These are phyloP conservation scores for Coreoperca whiteheadi DNA, from an alignment of 2,113 vertebrate species.

Conservation along the genomic window DNA sequence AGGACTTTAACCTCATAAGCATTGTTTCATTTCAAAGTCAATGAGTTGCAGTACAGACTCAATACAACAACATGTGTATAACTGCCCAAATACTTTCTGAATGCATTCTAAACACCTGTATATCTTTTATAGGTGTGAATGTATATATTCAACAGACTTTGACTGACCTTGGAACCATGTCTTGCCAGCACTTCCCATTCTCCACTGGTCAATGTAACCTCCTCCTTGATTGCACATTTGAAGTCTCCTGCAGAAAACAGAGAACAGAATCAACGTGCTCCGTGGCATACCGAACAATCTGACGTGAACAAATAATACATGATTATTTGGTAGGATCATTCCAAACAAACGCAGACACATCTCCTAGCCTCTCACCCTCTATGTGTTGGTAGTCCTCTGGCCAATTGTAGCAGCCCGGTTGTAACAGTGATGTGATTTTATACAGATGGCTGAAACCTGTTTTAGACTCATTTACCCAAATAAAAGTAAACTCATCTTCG, in stretches of 20 bases:
- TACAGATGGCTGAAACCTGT: conserved; percentile 96
- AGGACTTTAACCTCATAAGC: not conserved
- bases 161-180: conserved; percentile 93
- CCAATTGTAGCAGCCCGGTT: conserved; percentile 88
- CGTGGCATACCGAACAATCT: not conserved
- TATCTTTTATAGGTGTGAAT: not conserved
- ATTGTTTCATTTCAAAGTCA: not conserved
- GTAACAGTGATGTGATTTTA: conserved; percentile 89
- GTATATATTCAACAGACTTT: not conserved
- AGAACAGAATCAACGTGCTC: conserved; percentile 13
- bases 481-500: conserved; percentile 92
- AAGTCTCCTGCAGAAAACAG: conserved; percentile 88
- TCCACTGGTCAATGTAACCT: conserved; percentile 91
- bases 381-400: conserved; percentile 82
- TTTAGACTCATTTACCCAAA: conserved; percentile 95
- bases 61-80: not conserved
- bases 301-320: not conserved
- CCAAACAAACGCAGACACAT: not conserved
- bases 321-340: not conserved
- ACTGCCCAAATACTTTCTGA: not conserved
- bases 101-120: not conserved
- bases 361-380: conserved; percentile 84
- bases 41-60: not conserved
- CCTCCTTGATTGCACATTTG: conserved; percentile 92
- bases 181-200: conserved; percentile 96